phyloP scores from a whole-genome alignment of 2,888 invertebrate species.

The Harpalus rufipes region DNA sequence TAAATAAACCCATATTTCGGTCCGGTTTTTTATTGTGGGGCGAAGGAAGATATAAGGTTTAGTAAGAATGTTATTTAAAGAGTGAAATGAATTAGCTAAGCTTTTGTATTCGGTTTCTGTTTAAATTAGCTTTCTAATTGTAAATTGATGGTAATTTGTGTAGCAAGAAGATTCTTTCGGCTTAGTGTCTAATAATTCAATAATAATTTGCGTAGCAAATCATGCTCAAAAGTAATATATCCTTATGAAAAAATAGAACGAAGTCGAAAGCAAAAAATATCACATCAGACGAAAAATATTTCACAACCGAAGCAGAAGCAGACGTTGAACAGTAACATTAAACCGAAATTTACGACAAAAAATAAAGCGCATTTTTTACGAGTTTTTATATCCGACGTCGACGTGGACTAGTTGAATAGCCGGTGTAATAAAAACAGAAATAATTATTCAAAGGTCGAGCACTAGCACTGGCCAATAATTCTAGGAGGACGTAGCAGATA shows the following conservation, averaged over 20 bases:
- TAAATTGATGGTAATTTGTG: too few relatives aligned
- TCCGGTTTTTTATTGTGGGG: too few relatives aligned
- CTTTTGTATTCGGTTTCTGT: too few relatives aligned
- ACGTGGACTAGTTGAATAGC: constrained; percentile 55
- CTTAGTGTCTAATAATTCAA: not conserved
- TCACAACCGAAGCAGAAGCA: constrained; percentile 32
- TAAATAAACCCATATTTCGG: too few relatives aligned
- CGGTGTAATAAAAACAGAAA: constrained; percentile 71
- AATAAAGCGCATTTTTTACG: constrained; percentile 63
- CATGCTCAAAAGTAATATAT: constrained; percentile 26
- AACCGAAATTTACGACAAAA: constrained; percentile 65
- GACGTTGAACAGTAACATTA: constrained; percentile 40
- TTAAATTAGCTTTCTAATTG: too few relatives aligned
- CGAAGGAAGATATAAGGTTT: too few relatives aligned
- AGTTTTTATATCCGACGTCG: constrained; percentile 54
- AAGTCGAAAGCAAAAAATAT: constrained; percentile 32
- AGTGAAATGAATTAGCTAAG: too few relatives aligned
- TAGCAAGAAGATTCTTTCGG: too few relatives aligned
- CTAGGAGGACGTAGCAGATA: constrained; percentile 72
- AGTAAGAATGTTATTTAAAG: too few relatives aligned
- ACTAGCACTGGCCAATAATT: constrained; percentile 73
- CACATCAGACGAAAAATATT: constrained; percentile 54
- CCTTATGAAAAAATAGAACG: not conserved
- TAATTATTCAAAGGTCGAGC: constrained; percentile 72
- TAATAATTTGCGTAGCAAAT: not conserved